phyloP scores from a whole-genome alignment of 37 sponge, comb jelly and placozoan species.

The Oscarella lobularis region DNA sequence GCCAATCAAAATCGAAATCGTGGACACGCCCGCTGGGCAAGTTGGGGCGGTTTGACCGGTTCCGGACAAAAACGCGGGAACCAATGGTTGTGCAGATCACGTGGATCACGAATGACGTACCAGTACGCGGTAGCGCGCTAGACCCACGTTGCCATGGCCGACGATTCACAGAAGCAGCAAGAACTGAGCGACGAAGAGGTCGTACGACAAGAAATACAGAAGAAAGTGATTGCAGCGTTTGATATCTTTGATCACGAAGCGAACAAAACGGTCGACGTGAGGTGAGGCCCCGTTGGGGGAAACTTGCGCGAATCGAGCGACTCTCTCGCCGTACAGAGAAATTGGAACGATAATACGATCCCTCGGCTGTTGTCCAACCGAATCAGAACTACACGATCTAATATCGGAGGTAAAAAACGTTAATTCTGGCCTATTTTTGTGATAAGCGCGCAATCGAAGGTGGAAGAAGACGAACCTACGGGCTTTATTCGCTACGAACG shows the following conservation, averaged over 20 bases:
- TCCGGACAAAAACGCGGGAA: too few relatives aligned
- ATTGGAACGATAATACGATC: slow-evolving; percentile 73
- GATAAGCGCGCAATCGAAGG: slow-evolving; percentile 1
- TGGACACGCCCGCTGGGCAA: too few relatives aligned
- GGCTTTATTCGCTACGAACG: slow-evolving; percentile 75
- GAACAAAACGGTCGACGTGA: slow-evolving; percentile 86
- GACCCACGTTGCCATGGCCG: too few relatives aligned
- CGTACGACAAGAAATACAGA: slow-evolving; percentile 27
- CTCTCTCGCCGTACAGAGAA: slow-evolving; percentile 21
- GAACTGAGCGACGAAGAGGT: slow-evolving; percentile 12
- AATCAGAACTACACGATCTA: slow-evolving; percentile 65
- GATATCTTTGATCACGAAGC: slow-evolving; percentile 80
- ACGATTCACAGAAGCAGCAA: too few relatives aligned
- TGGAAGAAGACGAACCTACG: slow-evolving; percentile 95
- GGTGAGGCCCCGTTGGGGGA: slow-evolving; percentile 13
- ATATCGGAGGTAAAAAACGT: slow-evolving; percentile 26
- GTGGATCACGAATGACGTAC: too few relatives aligned
- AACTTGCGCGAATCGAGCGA: not conserved
- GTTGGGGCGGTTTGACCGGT: too few relatives aligned
- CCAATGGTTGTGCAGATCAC: too few relatives aligned
- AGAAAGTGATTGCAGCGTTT: slow-evolving; percentile 58
- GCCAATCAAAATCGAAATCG: too few relatives aligned
- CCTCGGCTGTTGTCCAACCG: slow-evolving; percentile 75
- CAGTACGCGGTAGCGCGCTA: too few relatives aligned
- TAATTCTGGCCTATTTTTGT: not conserved